Evolutionary conservation across 2,113 vertebrate genomes (phyloP).

Genomic region (Megaceryle maxima): DNA sequence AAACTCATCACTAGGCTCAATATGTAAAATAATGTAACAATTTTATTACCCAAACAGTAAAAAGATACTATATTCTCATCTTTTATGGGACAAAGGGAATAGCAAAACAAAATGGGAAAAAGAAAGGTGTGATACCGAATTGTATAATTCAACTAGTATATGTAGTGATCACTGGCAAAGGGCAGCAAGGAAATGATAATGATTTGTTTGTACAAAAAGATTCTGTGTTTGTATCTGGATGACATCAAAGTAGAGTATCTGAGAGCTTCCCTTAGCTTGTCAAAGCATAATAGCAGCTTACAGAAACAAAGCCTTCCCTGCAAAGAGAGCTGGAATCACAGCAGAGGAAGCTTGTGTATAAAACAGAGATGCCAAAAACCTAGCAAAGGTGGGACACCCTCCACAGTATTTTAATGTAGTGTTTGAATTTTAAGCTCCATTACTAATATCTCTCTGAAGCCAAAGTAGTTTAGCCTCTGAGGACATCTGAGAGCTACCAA

Average conservation of each 20-base stretch:
- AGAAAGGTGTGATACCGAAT: neutral
- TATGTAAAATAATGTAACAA: neutral
- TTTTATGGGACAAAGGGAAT: neutral
- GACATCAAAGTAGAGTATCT: conserved; percentile 18
- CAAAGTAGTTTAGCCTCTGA: neutral
- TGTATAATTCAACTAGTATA: neutral
- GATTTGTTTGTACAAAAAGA: neutral
- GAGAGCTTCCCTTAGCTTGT: conserved; percentile 30
- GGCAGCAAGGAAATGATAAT: neutral
- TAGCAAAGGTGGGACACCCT: neutral
- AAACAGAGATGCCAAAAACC: neutral
- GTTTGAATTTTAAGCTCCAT: conserved; percentile 4
- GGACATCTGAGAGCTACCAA: neutral
- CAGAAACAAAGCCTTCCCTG: neutral
- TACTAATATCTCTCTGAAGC: neutral
- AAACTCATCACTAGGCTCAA: neutral
- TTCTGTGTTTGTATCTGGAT: conserved; percentile 4
- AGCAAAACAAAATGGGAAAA: neutral
- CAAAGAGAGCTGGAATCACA: neutral
- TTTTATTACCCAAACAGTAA: neutral
- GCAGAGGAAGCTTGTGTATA: neutral
- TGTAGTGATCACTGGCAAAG: neutral
- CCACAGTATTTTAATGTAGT: neutral
- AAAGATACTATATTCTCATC: neutral
- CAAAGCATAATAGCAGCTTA: neutral